These are phyloP conservation scores for Chrysoperla carnea DNA, from an alignment of 1,140 invertebrate species.

Conservation along the genomic window DNA sequence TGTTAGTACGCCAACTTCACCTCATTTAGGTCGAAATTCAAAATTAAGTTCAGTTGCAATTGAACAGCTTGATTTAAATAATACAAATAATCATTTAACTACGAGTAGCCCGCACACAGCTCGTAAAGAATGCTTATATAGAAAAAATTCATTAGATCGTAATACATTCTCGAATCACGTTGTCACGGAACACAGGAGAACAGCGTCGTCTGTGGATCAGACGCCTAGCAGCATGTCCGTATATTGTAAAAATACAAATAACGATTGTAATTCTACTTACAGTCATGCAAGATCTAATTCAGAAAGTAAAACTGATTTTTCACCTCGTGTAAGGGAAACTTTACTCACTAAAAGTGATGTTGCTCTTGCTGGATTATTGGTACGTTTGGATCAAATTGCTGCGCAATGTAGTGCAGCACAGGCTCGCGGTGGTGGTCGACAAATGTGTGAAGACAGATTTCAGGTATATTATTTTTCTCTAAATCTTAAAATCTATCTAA, in stretches of 20 bases:
- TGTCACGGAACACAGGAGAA: neutral
- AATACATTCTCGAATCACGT: neutral
- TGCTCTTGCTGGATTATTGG: conserved; percentile 40
- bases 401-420: conserved; percentile 48
- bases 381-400: conserved; percentile 45
- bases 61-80: neutral
- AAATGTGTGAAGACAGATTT: conserved; percentile 54
- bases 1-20: conserved; percentile 25
- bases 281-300: conserved; percentile 11
- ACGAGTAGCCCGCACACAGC: neutral
- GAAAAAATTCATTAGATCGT: neutral
- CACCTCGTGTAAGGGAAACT: conserved; percentile 21
- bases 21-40: conserved; percentile 17
- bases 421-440: conserved; percentile 43
- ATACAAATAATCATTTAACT: neutral
- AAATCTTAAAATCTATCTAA: neutral
- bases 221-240: too few species aligned
- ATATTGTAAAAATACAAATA: too few species aligned
- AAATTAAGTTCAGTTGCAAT: neutral
- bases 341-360: conserved; percentile 44
- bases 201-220: neutral
- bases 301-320: conserved; percentile 2
- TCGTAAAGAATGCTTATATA: neutral
- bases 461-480: conserved; percentile 25
- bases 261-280: neutral